These are phyloP conservation scores for Argyrosomus regius DNA, from an alignment of 2,797 vertebrate genomes.

Conservation along the genomic window DNA sequence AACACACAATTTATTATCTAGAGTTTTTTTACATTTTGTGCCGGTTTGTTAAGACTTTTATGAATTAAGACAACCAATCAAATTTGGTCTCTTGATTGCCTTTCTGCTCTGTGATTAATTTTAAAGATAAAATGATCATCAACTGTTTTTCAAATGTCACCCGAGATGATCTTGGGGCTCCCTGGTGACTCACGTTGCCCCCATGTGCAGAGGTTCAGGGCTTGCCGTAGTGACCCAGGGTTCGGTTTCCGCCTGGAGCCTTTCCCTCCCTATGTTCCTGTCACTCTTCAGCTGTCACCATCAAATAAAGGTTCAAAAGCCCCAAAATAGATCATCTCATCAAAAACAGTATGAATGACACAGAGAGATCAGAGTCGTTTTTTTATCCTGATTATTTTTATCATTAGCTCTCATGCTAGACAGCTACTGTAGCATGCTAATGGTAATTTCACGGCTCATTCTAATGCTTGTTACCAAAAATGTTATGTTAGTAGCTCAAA, in stretches of 20 bases:
- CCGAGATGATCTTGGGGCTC: no score
- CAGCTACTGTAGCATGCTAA: neutral
- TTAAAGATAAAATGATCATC: no score
- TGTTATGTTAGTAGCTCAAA: neutral
- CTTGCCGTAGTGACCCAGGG: no score
- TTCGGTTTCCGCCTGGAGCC: no score
- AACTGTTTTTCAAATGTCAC: no score
- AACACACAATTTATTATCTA: constrained; percentile 29
- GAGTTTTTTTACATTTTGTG: neutral
- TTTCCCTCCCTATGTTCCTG: no score
- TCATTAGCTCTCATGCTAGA: neutral
- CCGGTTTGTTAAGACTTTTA: neutral
- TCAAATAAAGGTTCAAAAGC: neutral
- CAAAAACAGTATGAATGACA: neutral
- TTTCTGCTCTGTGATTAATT: no score
- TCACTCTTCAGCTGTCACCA: no score
- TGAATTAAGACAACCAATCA: neutral
- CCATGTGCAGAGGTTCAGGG: no score
- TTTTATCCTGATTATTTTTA: neutral
- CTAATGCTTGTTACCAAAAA: neutral
- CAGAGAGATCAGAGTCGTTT: neutral
- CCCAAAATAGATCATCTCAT: neutral
- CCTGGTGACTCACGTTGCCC: no score
- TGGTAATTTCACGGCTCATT: neutral
- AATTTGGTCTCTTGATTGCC: no score